Percentiles rank a stretch among this genome's conserved stretches.
These are phyloP conservation scores for Cotesia typhae DNA, from an alignment of 1,140 invertebrate genomes.

Conservation along the genomic window DNA sequence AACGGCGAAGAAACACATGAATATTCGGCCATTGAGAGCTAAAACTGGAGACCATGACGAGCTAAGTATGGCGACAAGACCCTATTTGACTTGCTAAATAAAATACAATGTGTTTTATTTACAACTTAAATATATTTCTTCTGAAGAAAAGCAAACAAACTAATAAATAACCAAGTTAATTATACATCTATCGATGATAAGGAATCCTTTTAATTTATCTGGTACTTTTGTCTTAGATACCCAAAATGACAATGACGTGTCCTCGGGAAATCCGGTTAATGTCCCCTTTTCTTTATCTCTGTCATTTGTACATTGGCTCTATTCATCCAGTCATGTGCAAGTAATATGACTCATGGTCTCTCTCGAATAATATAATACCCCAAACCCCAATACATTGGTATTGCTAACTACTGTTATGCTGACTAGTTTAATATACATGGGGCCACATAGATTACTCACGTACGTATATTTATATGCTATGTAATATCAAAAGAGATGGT, in stretches of 20 bases:
- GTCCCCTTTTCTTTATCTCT: slow-evolving; percentile 19
- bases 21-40: slow-evolving; percentile 14
- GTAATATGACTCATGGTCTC: slow-evolving; percentile 25
- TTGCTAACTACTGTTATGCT: too few relatives aligned
- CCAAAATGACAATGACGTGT: slow-evolving; percentile 21
- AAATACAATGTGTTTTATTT: neutral
- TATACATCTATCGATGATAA: neutral
- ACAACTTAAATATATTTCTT: neutral
- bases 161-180: too few relatives aligned
- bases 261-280: slow-evolving; percentile 14
- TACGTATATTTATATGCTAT: too few relatives aligned
- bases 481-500: too few relatives aligned
- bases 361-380: slow-evolving; percentile 3
- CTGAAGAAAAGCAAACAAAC: too few relatives aligned
- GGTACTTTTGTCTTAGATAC: neutral
- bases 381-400: too few relatives aligned
- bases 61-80: slow-evolving; percentile 8
- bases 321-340: slow-evolving; percentile 9
- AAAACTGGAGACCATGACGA: neutral
- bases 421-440: neutral
- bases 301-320: neutral
- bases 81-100: neutral
- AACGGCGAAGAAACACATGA: neutral
- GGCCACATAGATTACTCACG: too few relatives aligned
- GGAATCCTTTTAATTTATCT: neutral